Conservation (phyloP, 2,797 vertebrate genomes). For the Orientallactaga sibirica region DNA sequence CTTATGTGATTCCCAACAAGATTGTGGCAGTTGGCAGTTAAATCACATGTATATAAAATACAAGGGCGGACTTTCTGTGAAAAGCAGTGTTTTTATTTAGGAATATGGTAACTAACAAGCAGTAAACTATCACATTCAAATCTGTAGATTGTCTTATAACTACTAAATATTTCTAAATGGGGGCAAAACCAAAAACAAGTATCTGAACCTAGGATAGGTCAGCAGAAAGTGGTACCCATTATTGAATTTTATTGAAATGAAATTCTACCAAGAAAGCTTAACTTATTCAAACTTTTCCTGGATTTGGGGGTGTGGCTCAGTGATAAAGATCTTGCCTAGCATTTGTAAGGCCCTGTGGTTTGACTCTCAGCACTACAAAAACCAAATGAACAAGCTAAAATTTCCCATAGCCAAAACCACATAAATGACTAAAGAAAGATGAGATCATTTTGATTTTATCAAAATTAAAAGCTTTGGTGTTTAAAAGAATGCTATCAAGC, state of each 20-base stretch:
- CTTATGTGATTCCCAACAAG: neutral
- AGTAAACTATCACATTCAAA: slow-evolving; percentile 55
- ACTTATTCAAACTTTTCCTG: slow-evolving; percentile 22
- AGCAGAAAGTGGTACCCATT: neutral
- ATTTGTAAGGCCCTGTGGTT: neutral
- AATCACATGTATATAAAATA: neutral
- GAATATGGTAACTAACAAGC: neutral
- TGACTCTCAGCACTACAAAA: neutral
- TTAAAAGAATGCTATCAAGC: slow-evolving; percentile 8
- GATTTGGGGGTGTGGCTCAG: neutral
- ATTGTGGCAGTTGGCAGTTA: neutral
- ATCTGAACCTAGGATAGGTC: neutral
- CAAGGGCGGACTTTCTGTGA: neutral
- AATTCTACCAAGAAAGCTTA: slow-evolving; percentile 49
- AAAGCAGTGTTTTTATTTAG: neutral
- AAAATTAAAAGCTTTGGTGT: slow-evolving; percentile 37
- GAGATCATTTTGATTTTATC: neutral
- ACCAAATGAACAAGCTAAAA: neutral
- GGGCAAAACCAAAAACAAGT: slow-evolving; percentile 17
- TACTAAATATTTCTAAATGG: slow-evolving; percentile 47
- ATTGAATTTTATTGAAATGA: slow-evolving; percentile 53
- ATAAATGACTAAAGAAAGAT: slow-evolving; percentile 35
- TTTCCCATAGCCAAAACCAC: neutral
- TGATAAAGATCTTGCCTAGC: neutral
- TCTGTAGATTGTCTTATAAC: slow-evolving; percentile 47